Evolutionary conservation across 1,140 invertebrate genomes (phyloP).

Genomic region (Venustaconcha ellipsiformis): DNA sequence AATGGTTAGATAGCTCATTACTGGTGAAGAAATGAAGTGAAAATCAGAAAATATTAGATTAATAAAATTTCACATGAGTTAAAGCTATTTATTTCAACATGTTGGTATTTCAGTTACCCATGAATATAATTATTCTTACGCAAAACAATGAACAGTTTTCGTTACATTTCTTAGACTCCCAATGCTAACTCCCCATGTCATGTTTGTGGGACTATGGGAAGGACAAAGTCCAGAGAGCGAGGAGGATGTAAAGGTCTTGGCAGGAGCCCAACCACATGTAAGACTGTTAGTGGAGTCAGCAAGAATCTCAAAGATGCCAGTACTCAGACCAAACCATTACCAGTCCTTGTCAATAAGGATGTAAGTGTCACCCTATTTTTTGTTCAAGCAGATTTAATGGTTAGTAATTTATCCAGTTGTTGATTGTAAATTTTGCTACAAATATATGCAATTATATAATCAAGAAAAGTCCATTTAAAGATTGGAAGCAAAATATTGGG

Average conservation of each 20-base stretch:
- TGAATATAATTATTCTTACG: not conserved
- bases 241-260: not conserved
- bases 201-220: constrained; percentile 15
- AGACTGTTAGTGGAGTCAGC: not conserved
- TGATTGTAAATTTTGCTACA: too few relatives aligned
- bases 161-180: constrained; percentile 10
- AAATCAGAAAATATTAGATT: too few relatives aligned
- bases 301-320: constrained; percentile 15
- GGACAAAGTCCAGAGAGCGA: constrained; percentile 2
- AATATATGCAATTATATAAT: too few relatives aligned
- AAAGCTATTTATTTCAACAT: not conserved
- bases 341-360: too few relatives aligned
- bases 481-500: too few relatives aligned
- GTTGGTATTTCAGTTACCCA: not conserved
- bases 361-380: too few relatives aligned
- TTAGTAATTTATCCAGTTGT: too few relatives aligned
- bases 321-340: constrained; percentile 15
- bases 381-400: too few relatives aligned
- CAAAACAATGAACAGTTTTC: not conserved
- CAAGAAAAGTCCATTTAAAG: too few relatives aligned
- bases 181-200: constrained; percentile 16
- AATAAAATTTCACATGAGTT: not conserved
- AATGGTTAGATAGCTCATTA: too few relatives aligned
- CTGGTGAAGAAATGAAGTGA: too few relatives aligned
- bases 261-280: not conserved